A percentile compares a stretch with the other conserved stretches of the same genome.
These are phyloP conservation scores for Psilopsiagon aurifrons DNA, from an alignment of 2,113 vertebrate genomes.

Conservation along the genomic window DNA sequence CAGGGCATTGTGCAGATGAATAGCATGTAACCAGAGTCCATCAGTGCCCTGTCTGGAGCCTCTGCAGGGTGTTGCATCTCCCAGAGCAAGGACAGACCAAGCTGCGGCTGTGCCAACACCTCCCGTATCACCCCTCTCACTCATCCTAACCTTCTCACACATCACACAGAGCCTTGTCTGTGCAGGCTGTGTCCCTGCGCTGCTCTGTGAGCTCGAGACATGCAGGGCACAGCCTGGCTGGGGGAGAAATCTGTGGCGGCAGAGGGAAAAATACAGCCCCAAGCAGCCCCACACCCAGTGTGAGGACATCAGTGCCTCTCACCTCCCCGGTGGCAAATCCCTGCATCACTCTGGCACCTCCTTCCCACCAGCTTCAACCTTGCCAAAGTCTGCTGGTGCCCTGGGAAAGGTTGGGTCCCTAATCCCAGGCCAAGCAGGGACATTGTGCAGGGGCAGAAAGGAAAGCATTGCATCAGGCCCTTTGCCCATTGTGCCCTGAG, in stretches of 20 bases:
- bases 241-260: not conserved
- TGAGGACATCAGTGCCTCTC: not conserved
- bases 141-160: not conserved
- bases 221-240: not conserved
- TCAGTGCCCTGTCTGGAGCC: fast-evolving
- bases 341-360: not conserved
- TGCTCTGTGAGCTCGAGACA: not conserved
- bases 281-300: fast-evolving
- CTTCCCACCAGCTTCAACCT: slow-evolving; percentile 1
- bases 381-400: slow-evolving; percentile 33
- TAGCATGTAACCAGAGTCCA: not conserved
- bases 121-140: not conserved
- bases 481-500: slow-evolving; percentile 44
- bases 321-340: not conserved
- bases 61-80: no score
- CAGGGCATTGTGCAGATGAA: not conserved
- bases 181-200: not conserved
- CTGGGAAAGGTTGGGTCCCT: slow-evolving; percentile 58
- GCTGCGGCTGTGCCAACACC: not conserved
- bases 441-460: slow-evolving; percentile 64
- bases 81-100: not conserved
- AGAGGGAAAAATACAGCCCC: not conserved
- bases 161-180: fast-evolving
- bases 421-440: slow-evolving; percentile 56
- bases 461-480: slow-evolving; percentile 69